Evolutionary conservation across 1,140 invertebrate genomes (phyloP), one percentile per base, ranked within the genome.

Genomic region (Drosophila navojoa): DNA sequence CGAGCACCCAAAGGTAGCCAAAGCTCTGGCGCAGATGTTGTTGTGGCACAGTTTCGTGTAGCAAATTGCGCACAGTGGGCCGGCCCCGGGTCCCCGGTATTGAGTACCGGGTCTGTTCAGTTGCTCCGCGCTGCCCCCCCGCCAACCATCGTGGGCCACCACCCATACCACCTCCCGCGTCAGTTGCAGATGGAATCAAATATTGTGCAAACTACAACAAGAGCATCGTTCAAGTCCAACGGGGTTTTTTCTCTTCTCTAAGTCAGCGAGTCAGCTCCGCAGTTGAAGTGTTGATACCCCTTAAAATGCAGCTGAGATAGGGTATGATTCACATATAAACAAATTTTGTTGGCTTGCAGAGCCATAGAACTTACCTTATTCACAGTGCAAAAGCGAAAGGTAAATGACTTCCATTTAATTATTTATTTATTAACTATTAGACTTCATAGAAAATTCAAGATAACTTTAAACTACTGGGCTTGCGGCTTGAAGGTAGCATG

Each of bases 1-100:
- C 64, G 53, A 61, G 78, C 79, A 82, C 54, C 79, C 74, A 71
- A 87, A 87, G 71, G 68, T 62, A 70, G 68, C 55, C 35, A 13
- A 40, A 60, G 29, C 35, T 60, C 35, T 60, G 16, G 64, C 71
- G 76, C 80, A 87, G 80, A 84, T 85, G 80, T 85, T 84, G 59
- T 50, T 71, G 60, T 89, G 84, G 84, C 84, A 90, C 80, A 89
- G 85, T 90, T 89, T 90, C 84, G 79, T 89, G 84, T 82, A 76
- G 82, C 84, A 87, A 87, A 87, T 87, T 87, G 84, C 84, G 71
- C 82, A 89, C 82, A 87, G 82, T 87, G 82, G 79, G 79, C 79
- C 81, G 61, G 68, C 66, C 72, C 68, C 66, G 53, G 67, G 68
- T 71, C 55, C 53, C 72, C 52, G 50, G 55, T 59, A 55, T 57